Evolutionary conservation across 2,797 vertebrate genomes (phyloP).

Genomic region (Tokudaia tokunoshimensis): DNA sequence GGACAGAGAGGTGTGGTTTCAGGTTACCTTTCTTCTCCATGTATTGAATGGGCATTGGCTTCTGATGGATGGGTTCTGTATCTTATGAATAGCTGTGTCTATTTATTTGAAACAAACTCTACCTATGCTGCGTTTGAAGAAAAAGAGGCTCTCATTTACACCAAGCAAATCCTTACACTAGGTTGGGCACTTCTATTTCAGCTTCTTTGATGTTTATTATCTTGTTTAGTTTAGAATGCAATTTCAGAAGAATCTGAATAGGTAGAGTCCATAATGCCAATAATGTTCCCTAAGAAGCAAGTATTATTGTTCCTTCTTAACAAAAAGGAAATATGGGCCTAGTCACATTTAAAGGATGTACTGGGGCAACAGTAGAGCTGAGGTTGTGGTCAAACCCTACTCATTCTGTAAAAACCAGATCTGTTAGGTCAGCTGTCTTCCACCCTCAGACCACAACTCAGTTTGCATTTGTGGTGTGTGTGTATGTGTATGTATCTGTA

Average conservation of each 20-base stretch:
- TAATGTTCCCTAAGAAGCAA: background rate
- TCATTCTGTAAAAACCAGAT: background rate
- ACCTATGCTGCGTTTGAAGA: background rate
- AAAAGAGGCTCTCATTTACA: background rate
- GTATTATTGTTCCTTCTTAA: background rate
- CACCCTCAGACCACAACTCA: background rate
- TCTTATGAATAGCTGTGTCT: background rate
- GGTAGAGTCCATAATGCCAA: background rate
- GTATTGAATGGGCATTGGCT: too few species aligned
- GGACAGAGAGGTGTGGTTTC: background rate
- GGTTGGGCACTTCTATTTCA: background rate
- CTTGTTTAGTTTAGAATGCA: background rate
- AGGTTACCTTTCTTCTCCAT: background rate
- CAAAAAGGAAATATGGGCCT: background rate
- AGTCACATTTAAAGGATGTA: background rate
- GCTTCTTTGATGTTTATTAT: background rate
- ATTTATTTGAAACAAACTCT: background rate
- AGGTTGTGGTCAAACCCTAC: background rate
- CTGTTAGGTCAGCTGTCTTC: background rate
- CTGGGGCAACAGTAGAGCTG: background rate
- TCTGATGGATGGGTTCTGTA: background rate
- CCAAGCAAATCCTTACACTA: background rate
- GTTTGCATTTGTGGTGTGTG: background rate
- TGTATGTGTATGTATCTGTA: background rate
- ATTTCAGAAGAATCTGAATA: background rate